A percentile compares a stretch with the other conserved stretches of the same genome.
Conservation (phyloP, 2,113 vertebrate species). For the Shinisaurus crocodilurus region DNA sequence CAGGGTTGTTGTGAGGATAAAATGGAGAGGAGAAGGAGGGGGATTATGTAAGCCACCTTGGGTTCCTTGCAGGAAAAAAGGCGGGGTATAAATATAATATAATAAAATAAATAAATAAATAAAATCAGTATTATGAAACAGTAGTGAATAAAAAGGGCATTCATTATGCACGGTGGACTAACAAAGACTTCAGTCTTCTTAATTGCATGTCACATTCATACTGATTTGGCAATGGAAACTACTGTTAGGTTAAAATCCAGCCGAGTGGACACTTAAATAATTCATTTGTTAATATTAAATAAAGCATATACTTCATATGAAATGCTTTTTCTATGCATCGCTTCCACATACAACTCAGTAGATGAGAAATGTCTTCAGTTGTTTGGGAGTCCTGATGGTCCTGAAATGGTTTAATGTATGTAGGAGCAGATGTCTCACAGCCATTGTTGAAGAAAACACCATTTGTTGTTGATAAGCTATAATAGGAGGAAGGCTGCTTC, state of each 20-base stretch:
- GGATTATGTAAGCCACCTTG: too few relatives aligned
- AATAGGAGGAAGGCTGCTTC: neutral
- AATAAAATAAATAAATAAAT: too few relatives aligned
- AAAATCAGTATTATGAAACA: neutral
- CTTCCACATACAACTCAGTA: neutral
- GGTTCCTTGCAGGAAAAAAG: too few relatives aligned
- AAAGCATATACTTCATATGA: neutral
- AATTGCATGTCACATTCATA: neutral
- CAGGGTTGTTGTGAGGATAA: too few relatives aligned
- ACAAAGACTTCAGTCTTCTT: neutral
- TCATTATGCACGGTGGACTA: neutral
- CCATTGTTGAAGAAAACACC: conserved; percentile 22
- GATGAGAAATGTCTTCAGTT: conserved; percentile 20
- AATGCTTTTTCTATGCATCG: conserved; percentile 2
- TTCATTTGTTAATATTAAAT: neutral
- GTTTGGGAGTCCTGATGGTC: neutral
- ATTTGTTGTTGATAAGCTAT: conserved; percentile 20
- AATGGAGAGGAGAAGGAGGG: too few relatives aligned
- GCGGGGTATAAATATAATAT: too few relatives aligned
- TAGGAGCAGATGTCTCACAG: conserved; percentile 22
- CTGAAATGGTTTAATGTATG: neutral
- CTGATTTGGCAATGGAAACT: neutral
- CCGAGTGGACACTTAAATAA: neutral
- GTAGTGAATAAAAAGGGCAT: neutral
- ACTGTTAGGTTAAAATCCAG: neutral